Percentiles rank a stretch among this genome's conserved stretches.
These are phyloP conservation scores for Eriosoma lanigerum DNA, from an alignment of 1,140 invertebrate species.

Conservation along the genomic window DNA sequence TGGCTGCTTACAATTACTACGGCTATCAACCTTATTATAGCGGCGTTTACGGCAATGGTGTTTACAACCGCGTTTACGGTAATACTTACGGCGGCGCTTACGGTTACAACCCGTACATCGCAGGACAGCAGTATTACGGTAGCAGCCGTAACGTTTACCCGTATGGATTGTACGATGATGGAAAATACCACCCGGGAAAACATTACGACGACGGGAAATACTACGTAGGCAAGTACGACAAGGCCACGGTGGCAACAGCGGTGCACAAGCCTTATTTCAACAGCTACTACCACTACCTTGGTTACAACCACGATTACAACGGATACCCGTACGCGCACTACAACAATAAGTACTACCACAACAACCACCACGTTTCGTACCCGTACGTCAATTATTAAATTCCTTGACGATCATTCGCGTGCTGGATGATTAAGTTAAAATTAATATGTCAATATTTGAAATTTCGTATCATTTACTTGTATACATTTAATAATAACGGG, in stretches of 20 bases:
- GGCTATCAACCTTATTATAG: not conserved
- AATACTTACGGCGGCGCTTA: not conserved
- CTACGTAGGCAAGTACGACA: constrained; percentile 55
- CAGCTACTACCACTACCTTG: not conserved
- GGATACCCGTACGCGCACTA: constrained; percentile 12
- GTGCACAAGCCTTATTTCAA: not conserved
- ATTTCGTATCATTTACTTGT: too few relatives aligned
- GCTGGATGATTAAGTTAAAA: too few relatives aligned
- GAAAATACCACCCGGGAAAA: constrained; percentile 54
- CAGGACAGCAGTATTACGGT: constrained; percentile 49
- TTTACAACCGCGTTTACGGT: not conserved
- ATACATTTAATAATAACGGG: too few relatives aligned
- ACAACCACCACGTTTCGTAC: not conserved
- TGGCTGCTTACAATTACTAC: not conserved
- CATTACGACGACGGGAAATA: constrained; percentile 55
- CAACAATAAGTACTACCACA: not conserved
- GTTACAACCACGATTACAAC: constrained; percentile 3
- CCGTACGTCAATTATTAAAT: not conserved
- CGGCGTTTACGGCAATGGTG: too few relatives aligned
- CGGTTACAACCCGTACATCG: constrained; percentile 11
- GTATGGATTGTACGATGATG: constrained; percentile 54
- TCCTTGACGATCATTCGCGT: too few relatives aligned
- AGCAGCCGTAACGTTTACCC: constrained; percentile 55
- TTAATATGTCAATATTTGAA: too few relatives aligned
- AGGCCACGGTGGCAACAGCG: constrained; percentile 6